phyloP scores from a whole-genome alignment of 2,113 vertebrate species.

The Perccottus glenii region DNA sequence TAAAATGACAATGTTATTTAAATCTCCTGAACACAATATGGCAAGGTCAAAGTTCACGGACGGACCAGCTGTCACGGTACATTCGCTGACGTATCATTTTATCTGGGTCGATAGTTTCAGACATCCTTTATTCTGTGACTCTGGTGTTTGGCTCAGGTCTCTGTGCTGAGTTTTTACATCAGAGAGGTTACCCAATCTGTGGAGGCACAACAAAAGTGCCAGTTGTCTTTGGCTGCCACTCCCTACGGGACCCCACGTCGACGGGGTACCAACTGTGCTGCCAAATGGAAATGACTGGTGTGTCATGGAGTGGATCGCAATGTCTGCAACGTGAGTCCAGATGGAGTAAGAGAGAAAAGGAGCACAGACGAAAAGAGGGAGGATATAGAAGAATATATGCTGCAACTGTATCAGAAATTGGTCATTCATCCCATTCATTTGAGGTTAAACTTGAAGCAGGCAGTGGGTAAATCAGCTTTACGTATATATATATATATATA shows the following conservation, averaged over 20 bases:
- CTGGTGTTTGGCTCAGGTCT: too few relatives aligned
- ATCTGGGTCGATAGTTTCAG: background rate
- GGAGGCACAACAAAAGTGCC: conserved; percentile 41
- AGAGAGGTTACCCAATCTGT: conserved; percentile 21
- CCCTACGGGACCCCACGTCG: conserved; percentile 60
- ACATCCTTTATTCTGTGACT: background rate
- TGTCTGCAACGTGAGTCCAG: conserved; percentile 63
- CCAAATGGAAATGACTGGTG: conserved; percentile 68
- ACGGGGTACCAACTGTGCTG: conserved; percentile 62
- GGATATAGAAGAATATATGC: too few relatives aligned
- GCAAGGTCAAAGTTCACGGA: background rate
- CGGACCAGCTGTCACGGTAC: conserved; percentile 7
- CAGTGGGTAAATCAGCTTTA: too few relatives aligned
- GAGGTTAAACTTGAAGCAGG: too few relatives aligned
- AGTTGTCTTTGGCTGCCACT: conserved; percentile 56
- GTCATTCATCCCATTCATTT: too few relatives aligned
- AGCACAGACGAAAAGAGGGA: conserved; percentile 8
- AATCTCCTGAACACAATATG: background rate
- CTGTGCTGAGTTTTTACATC: background rate
- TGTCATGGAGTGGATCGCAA: conserved; percentile 71
- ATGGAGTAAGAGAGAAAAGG: conserved; percentile 61
- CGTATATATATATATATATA: too few relatives aligned
- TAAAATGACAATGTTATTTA: background rate
- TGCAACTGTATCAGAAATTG: too few relatives aligned
- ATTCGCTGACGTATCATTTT: background rate